phyloP scores from a whole-genome alignment of 2,797 vertebrate species.

The Lacerta viridis region DNA sequence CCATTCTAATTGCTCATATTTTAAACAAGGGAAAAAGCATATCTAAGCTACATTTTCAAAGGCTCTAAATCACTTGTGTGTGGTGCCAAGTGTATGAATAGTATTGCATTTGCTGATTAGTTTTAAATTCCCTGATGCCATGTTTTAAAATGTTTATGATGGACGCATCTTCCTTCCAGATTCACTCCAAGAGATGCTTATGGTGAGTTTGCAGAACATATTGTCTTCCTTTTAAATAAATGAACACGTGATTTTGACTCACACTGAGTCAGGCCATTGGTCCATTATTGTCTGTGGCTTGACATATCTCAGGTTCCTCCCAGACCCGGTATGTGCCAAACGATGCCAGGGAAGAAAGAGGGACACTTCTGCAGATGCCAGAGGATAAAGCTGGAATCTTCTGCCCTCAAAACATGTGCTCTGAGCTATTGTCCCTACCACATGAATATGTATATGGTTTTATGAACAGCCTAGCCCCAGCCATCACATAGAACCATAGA shows the following conservation, averaged over 20 bases:
- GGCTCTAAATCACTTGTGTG: background rate
- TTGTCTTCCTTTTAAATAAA: background rate
- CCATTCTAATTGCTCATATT: background rate
- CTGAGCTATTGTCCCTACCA: background rate
- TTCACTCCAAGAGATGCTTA: background rate
- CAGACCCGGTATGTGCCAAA: background rate
- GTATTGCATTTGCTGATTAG: background rate
- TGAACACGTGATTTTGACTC: background rate
- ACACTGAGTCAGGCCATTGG: background rate
- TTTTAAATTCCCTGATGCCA: background rate
- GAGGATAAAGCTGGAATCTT: background rate
- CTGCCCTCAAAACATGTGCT: background rate
- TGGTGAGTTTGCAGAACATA: background rate
- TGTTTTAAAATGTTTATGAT: slow-evolving; percentile 16
- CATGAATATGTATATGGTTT: background rate
- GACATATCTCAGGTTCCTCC: background rate
- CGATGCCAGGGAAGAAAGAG: too few species aligned
- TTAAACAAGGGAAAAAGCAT: slow-evolving; percentile 7
- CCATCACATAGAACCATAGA: too few species aligned
- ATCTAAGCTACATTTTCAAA: background rate
- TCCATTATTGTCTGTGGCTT: background rate
- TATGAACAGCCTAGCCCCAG: background rate
- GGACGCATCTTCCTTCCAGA: background rate
- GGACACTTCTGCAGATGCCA: background rate
- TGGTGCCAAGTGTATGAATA: background rate